Evolutionary conservation across 2,113 vertebrate species (phyloP).

Genomic region (Seriola dumerili): DNA sequence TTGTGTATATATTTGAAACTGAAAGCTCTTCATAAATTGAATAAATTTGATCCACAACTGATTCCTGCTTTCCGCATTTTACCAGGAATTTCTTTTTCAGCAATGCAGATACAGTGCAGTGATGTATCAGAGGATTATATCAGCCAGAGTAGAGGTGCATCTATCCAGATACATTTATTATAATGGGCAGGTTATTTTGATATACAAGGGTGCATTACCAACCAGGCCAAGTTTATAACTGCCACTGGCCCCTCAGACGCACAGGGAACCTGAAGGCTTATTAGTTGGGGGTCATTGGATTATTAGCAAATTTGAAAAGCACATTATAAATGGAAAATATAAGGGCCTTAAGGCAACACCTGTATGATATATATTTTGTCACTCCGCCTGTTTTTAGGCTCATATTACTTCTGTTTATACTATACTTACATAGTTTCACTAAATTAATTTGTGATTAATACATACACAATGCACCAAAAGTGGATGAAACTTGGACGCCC

Average conservation of each 20-base stretch:
- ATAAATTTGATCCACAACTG: conserved; percentile 4
- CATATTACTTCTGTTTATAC: too few species aligned
- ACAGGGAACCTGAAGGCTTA: background rate
- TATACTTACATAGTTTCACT: too few species aligned
- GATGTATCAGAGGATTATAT: too few species aligned
- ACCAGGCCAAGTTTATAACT: background rate
- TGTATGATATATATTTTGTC: too few species aligned
- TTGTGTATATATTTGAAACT: background rate
- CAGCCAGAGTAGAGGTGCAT: background rate
- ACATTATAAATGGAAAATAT: background rate
- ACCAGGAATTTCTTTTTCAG: background rate
- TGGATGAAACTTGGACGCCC: too few species aligned
- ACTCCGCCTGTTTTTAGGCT: too few species aligned
- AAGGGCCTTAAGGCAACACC: too few species aligned
- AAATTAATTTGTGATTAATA: too few species aligned
- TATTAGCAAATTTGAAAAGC: background rate
- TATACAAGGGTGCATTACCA: background rate
- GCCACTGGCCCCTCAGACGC: background rate
- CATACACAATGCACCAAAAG: too few species aligned
- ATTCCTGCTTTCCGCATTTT: background rate
- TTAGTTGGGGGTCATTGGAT: background rate
- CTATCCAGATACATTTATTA: background rate
- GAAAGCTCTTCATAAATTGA: background rate
- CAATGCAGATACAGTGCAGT: background rate
- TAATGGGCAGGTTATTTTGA: background rate